Evolutionary conservation across 2,797 vertebrate genomes (phyloP).

Genomic region (Poeciliopsis infans): DNA sequence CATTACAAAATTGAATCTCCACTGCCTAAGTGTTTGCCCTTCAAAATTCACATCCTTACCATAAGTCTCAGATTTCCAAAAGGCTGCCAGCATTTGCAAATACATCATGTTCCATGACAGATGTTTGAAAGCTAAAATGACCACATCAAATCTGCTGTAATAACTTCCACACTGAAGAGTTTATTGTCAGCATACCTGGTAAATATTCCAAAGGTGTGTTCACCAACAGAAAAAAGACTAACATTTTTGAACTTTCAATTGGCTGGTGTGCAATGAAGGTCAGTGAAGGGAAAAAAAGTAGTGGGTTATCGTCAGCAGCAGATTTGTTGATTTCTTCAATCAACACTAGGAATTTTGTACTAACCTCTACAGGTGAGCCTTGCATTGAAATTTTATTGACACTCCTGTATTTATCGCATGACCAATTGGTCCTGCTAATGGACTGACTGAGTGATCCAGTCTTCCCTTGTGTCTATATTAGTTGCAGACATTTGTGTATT

Average conservation of each 20-base stretch:
- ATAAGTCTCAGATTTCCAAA: neutral
- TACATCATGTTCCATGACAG: neutral
- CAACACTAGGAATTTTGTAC: neutral
- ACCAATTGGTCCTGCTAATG: constrained; percentile 29
- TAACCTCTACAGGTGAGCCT: neutral
- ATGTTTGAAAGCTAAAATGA: neutral
- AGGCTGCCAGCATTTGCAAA: neutral
- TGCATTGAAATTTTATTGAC: neutral
- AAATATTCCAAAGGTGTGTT: neutral
- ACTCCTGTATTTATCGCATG: neutral
- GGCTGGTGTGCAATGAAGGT: neutral
- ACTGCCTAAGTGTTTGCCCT: neutral
- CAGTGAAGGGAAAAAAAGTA: neutral
- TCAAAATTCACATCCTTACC: neutral
- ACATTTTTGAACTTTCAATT: neutral
- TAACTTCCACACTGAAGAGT: neutral
- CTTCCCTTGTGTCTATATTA: constrained; percentile 13
- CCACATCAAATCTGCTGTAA: neutral
- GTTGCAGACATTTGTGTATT: constrained; percentile 26
- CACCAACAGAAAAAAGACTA: neutral
- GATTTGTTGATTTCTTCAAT: neutral
- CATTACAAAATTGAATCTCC: neutral
- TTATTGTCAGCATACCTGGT: neutral
- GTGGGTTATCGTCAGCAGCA: neutral
- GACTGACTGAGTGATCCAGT: constrained; percentile 10